A percentile compares a stretch with the other conserved stretches of the same genome.
phyloP scores from a whole-genome alignment of 2,113 vertebrate genomes.

The Sylvia atricapilla region DNA sequence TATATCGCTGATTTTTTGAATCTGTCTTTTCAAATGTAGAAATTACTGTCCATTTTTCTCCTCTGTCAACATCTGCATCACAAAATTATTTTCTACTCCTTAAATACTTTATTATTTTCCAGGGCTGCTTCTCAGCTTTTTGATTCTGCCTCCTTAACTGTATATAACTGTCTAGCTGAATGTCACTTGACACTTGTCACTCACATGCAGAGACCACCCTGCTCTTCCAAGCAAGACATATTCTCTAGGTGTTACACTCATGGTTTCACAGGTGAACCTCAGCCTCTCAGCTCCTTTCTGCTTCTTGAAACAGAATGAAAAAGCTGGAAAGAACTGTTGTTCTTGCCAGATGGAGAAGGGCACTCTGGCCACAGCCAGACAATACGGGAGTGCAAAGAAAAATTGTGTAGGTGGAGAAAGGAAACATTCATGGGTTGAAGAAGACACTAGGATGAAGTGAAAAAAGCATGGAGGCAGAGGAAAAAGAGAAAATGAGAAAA shows the following conservation, averaged over 20 bases:
- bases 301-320: neutral
- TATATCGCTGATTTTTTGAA: neutral
- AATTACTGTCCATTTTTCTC: neutral
- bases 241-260: neutral
- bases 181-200: neutral
- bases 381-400: neutral
- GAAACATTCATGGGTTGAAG: neutral
- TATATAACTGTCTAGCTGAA: neutral
- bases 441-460: neutral
- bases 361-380: neutral
- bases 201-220: neutral
- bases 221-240: neutral
- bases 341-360: neutral
- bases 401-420: neutral
- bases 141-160: neutral
- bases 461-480: rapidly evolving
- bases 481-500: neutral
- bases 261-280: neutral
- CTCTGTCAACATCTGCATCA: neutral
- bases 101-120: neutral
- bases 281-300: neutral
- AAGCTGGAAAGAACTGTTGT: neutral
- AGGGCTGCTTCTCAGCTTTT: neutral
- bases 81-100: neutral
- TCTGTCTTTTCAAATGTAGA: neutral